These are phyloP conservation scores for Cephus nigrinus DNA, from an alignment of 2,888 invertebrate species.

Conservation along the genomic window DNA sequence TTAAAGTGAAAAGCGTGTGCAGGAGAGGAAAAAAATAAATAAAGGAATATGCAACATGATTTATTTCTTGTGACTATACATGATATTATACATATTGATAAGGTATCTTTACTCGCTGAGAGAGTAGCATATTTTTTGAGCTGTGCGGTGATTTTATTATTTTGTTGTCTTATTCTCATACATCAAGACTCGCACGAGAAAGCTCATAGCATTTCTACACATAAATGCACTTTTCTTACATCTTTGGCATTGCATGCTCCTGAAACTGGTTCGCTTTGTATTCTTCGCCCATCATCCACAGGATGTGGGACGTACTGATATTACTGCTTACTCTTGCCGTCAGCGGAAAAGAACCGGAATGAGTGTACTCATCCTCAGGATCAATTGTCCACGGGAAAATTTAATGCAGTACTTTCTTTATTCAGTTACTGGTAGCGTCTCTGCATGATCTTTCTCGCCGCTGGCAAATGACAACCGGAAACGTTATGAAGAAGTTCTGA, in stretches of 20 bases:
- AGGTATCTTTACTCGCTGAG: not conserved
- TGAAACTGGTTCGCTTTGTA: not conserved
- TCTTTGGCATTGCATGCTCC: not conserved
- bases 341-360: not conserved
- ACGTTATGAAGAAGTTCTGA: conserved; percentile 67
- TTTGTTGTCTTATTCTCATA: not conserved
- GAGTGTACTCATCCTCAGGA: not conserved
- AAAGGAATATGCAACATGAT: not conserved
- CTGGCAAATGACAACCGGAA: conserved; percentile 69
- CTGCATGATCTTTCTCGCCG: conserved; percentile 68
- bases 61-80: not conserved
- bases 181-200: not conserved
- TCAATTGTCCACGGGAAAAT: not conserved
- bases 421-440: conserved; percentile 65
- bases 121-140: not conserved
- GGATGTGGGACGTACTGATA: not conserved
- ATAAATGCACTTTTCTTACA: not conserved
- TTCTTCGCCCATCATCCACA: not conserved
- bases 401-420: not conserved
- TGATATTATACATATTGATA: not conserved
- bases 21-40: not conserved
- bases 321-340: too few relatives aligned
- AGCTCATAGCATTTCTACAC: not conserved
- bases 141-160: not conserved
- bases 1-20: not conserved